phyloP scores from a whole-genome alignment of 2,888 invertebrate genomes.

The Acronicta aceris region DNA sequence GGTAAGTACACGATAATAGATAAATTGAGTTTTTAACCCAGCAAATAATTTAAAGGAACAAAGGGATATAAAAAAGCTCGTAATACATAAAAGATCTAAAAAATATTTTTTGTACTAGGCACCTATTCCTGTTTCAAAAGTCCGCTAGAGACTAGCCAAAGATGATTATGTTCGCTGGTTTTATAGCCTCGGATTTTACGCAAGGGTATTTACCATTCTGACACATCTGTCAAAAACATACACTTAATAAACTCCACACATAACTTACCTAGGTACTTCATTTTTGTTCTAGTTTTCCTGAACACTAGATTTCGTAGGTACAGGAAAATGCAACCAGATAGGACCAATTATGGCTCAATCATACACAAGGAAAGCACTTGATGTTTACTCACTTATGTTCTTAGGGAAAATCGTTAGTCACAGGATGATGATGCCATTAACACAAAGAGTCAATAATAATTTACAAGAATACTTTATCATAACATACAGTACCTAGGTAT shows the following conservation, averaged over 20 bases:
- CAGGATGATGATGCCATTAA: slow-evolving; percentile 6
- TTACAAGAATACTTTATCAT: background rate
- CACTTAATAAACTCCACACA: background rate
- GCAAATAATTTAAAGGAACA: too few relatives aligned
- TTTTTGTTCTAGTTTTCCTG: slow-evolving; percentile 34
- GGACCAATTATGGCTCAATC: too few relatives aligned
- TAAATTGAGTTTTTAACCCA: too few relatives aligned
- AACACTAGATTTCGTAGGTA: slow-evolving; percentile 25
- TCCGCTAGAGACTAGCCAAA: background rate
- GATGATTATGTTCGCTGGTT: background rate
- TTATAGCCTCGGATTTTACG: background rate
- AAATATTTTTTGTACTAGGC: too few relatives aligned
- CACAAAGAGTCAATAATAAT: background rate
- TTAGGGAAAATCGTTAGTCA: slow-evolving; percentile 38
- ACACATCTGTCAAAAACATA: slow-evolving; percentile 25
- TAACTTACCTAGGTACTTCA: slow-evolving; percentile 9
- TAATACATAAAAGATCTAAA: too few relatives aligned
- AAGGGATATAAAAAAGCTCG: too few relatives aligned
- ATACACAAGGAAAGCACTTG: slow-evolving; percentile 4
- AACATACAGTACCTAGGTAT: background rate
- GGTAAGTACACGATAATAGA: too few relatives aligned
- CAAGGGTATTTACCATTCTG: slow-evolving; percentile 13
- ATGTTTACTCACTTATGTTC: slow-evolving; percentile 31
- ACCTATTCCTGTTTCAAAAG: background rate
- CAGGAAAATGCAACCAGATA: slow-evolving; percentile 31